These are phyloP conservation scores for Muscidifurax raptorellus DNA, from an alignment of 1,140 invertebrate species.

Conservation along the genomic window DNA sequence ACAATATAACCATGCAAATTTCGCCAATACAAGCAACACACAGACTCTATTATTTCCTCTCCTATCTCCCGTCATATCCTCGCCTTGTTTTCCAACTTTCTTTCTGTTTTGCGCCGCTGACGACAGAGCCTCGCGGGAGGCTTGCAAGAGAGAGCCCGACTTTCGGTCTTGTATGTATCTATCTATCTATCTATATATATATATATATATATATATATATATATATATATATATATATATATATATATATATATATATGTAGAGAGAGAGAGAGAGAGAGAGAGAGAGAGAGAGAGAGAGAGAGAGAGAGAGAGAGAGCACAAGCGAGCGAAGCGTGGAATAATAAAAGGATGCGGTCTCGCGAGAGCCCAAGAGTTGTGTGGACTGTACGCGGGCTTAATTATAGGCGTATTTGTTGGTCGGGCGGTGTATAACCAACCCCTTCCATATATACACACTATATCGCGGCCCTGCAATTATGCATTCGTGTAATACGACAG, in stretches of 20 bases:
- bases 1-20: not conserved
- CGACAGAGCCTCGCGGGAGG: conserved; percentile 16
- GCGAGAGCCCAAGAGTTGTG: conserved; percentile 45
- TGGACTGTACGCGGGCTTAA: conserved; percentile 38
- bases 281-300: conserved; percentile 17
- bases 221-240: too few relatives aligned
- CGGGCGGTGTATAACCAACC: not conserved
- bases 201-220: too few relatives aligned
- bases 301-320: conserved; percentile 35
- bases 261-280: conserved; percentile 19
- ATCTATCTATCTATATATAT: too few relatives aligned
- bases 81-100: conserved; percentile 47
- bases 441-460: not conserved
- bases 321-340: conserved; percentile 42
- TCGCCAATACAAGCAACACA: not conserved
- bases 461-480: conserved; percentile 53
- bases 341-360: conserved; percentile 55
- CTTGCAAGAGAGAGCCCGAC: not conserved
- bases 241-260: too few relatives aligned
- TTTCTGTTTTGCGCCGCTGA: conserved; percentile 52
- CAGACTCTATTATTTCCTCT: not conserved
- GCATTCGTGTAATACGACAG: conserved; percentile 54
- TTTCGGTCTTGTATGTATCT: not conserved
- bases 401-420: conserved; percentile 57
- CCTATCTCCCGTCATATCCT: not conserved